Percentiles rank a stretch among this genome's conserved stretches.
phyloP scores from a whole-genome alignment of 2,797 vertebrate genomes.

The Enteromius mattozi region DNA sequence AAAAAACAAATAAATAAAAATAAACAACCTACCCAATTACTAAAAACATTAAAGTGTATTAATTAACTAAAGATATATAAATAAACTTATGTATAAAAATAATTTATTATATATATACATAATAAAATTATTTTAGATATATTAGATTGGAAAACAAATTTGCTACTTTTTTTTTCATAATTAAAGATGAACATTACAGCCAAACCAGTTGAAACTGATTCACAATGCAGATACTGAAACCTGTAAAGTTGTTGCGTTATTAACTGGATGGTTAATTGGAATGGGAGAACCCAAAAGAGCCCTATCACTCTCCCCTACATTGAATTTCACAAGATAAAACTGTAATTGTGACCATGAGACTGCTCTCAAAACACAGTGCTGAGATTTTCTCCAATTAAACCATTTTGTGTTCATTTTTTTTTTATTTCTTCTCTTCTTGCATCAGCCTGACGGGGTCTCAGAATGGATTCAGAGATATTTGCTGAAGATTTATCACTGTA shows the following conservation, averaged over 20 bases:
- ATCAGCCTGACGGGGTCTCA: constrained; percentile 63
- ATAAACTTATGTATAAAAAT: too few species aligned
- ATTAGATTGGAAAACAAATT: neutral
- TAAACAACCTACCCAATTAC: neutral
- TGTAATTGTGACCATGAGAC: constrained; percentile 29
- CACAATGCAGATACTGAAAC: neutral
- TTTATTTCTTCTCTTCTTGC: constrained; percentile 54
- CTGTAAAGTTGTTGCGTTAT: neutral
- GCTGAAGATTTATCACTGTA: constrained; percentile 78
- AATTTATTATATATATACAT: too few species aligned
- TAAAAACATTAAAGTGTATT: neutral
- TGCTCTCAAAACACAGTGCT: neutral
- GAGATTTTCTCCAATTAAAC: constrained; percentile 35
- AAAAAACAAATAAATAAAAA: neutral
- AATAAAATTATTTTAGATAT: too few species aligned
- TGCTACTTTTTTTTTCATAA: neutral
- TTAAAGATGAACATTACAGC: neutral
- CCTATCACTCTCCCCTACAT: constrained; percentile 4
- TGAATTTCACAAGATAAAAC: neutral
- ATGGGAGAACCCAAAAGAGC: constrained; percentile 14
- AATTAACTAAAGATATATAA: neutral
- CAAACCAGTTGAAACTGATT: neutral
- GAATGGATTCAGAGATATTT: constrained; percentile 67
- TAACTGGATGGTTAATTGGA: neutral
- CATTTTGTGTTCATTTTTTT: constrained; percentile 63